phyloP scores from a whole-genome alignment of 2,888 invertebrate species.

The Tiliacea citrago region DNA sequence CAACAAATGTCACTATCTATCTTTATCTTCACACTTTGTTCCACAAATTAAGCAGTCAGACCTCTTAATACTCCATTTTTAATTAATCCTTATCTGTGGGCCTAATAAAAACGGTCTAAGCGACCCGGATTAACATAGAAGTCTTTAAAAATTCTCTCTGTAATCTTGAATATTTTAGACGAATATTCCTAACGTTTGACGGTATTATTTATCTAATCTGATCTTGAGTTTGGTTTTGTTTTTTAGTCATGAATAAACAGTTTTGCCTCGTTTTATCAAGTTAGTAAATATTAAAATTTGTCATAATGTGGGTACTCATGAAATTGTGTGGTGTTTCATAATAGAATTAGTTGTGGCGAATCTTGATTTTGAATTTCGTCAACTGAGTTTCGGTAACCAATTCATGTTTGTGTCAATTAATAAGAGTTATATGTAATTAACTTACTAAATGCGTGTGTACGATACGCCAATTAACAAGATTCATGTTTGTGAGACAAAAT shows the following conservation, averaged over 20 bases:
- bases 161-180: conserved; percentile 67
- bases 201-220: conserved; percentile 68
- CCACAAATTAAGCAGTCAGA: conserved; percentile 59
- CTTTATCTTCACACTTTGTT: conserved; percentile 67
- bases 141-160: conserved; percentile 59
- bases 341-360: conserved; percentile 19
- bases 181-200: conserved; percentile 49
- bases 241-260: conserved; percentile 74
- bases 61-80: conserved; percentile 61
- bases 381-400: neutral
- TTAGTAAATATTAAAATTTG: conserved; percentile 60
- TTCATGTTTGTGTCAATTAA: conserved; percentile 2
- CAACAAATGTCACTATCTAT: conserved; percentile 38
- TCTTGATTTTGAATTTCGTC: conserved; percentile 10
- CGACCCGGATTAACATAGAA: conserved; percentile 51
- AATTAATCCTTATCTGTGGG: conserved; percentile 64
- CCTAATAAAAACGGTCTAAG: conserved; percentile 55
- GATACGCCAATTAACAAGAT: neutral
- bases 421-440: neutral
- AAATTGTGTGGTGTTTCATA: conserved; percentile 9
- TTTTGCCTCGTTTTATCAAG: conserved; percentile 43
- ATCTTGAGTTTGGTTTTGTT: conserved; percentile 67
- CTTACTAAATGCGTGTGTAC: neutral
- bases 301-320: conserved; percentile 31
- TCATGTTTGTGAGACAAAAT: neutral